Evolutionary conservation across 1,140 invertebrate species (phyloP), one percentile per base, ranked within the genome.

Genomic region (Dolichoris vasculosae): DNA sequence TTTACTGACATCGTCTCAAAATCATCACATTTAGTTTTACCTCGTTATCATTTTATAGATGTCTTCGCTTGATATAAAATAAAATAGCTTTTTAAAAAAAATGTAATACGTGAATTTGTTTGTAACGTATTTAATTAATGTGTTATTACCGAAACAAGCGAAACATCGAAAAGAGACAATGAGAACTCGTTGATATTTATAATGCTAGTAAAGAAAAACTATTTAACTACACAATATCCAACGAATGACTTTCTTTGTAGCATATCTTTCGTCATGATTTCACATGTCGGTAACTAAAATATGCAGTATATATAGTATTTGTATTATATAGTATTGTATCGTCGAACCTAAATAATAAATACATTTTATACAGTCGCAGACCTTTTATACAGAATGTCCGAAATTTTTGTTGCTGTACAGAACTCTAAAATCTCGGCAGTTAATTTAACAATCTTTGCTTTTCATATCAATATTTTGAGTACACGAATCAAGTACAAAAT

Each of bases 311-410:
- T 90, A 88, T 89, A 90, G 88, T 89, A 88, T 88, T 89, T 90
- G 90, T 91, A 90, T 93, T 91, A 92, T 90, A 92, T 88, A 90
- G 89, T 90, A 89, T 88, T 88, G 88, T 91, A 90, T 91, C 91
- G 90, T 93, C 91, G 89, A 93, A 93, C 91, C 91, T 92, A 93
- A 93, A 93, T 92, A 93, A 93, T 93, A 93, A 93, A 93, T 93
- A 93, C 92, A 93, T 92, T 93, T 93, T 93, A 92, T 93, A 93
- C 92, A 93, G 90, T 93, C 90, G 88, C 88, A 90, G 92, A 90
- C 91, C 88, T 89, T 92, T 91, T 89, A 91, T 92, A 90, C 90
- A 92, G 91, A 93, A 92, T 92, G 88, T 90, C 89, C 90, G 84
- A 88, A 88, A 89, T 88, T 87, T 89, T 77, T 73, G n/a, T 81